phyloP scores from a whole-genome alignment of 2,888 invertebrate genomes.

The Archips crataeganus region DNA sequence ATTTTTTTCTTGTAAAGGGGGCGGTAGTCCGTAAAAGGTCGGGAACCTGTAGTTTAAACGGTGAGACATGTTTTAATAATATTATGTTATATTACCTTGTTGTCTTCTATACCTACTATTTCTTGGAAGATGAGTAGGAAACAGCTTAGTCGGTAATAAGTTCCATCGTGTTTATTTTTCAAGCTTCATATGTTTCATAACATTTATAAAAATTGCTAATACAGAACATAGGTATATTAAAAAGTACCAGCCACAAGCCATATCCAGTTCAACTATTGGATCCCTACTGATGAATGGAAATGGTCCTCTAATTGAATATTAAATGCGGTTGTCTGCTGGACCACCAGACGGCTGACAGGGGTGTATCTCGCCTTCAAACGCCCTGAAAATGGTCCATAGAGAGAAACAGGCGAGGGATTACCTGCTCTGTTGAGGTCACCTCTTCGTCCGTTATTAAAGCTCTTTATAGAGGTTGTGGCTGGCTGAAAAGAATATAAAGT shows the following conservation, averaged over 20 bases:
- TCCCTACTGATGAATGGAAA: constrained; percentile 66
- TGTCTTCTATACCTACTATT: too few species aligned
- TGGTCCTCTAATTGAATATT: constrained; percentile 74
- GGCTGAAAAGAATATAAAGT: constrained; percentile 33
- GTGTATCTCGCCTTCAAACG: constrained; percentile 54
- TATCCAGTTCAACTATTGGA: constrained; percentile 17
- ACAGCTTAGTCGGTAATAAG: too few species aligned
- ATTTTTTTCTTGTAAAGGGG: too few species aligned
- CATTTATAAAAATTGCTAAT: background rate
- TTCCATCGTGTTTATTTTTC: too few species aligned
- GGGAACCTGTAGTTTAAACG: too few species aligned
- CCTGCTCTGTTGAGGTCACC: constrained; percentile 29
- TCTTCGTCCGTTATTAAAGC: constrained; percentile 39
- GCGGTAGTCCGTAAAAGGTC: too few species aligned
- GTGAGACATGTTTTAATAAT: too few species aligned
- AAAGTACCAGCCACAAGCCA: background rate
- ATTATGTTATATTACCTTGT: too few species aligned
- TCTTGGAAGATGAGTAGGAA: too few species aligned
- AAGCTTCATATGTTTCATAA: too few species aligned
- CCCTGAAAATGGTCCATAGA: constrained; percentile 53
- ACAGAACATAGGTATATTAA: background rate
- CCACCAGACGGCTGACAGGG: constrained; percentile 60
- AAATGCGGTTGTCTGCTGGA: constrained; percentile 64
- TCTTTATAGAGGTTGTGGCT: constrained; percentile 36
- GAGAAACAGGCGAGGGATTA: constrained; percentile 48